phyloP scores from a whole-genome alignment of 1,140 invertebrate genomes.

The Eufriesea mexicana region DNA sequence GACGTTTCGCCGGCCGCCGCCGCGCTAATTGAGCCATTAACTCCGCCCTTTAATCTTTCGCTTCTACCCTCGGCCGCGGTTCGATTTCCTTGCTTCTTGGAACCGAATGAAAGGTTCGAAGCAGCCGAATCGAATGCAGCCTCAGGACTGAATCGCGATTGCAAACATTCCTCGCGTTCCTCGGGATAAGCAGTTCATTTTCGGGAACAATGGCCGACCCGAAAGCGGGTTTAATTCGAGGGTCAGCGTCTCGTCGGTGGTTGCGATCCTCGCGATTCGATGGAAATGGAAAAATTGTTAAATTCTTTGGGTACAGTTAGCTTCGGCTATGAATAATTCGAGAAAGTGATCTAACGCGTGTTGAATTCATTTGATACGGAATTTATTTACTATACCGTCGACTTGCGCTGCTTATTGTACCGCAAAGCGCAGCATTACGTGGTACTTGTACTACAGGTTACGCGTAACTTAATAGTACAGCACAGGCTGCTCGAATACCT shows the following conservation, averaged over 20 bases:
- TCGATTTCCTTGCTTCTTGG: constrained; percentile 62
- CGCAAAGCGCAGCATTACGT: neutral
- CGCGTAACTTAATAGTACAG: neutral
- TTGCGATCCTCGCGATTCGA: no score
- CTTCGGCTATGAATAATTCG: neutral
- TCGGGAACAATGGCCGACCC: neutral
- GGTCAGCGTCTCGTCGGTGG: no score
- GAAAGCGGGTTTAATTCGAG: no score
- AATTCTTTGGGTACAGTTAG: no score
- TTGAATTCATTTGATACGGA: neutral
- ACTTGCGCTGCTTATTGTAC: neutral
- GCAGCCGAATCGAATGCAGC: constrained; percentile 36
- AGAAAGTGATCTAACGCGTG: neutral
- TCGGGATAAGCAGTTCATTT: neutral
- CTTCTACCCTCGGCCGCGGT: constrained; percentile 43
- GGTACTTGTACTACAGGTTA: neutral
- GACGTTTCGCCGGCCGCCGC: constrained; percentile 40
- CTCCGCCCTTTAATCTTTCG: constrained; percentile 64
- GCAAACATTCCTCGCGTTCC: constrained; percentile 14
- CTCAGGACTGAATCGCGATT: neutral
- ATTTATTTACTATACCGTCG: neutral
- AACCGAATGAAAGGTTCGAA: constrained; percentile 45
- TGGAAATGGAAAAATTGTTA: no score
- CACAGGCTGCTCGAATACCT: neutral
- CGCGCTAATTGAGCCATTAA: constrained; percentile 69